These are phyloP conservation scores for Drosophila murphyi DNA, from an alignment of 1,140 invertebrate species.

Conservation along the genomic window DNA sequence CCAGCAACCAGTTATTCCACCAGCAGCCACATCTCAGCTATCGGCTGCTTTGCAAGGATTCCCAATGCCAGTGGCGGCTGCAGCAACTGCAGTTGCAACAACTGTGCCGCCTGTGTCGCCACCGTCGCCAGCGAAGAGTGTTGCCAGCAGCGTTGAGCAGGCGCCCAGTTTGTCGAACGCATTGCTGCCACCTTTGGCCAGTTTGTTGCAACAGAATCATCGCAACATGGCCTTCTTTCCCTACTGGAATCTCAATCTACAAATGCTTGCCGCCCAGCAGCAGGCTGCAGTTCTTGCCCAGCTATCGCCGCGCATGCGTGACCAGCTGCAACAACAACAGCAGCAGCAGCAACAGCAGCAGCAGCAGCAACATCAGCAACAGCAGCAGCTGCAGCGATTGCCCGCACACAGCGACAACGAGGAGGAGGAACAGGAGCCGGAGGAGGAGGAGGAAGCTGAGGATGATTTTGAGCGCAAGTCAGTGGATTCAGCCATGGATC, in stretches of 20 bases:
- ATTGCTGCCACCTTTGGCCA: slow-evolving; percentile 73
- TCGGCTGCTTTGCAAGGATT: slow-evolving; percentile 72
- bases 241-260: slow-evolving; percentile 83
- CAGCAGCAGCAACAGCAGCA: slow-evolving; percentile 54
- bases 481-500: slow-evolving; percentile 79
- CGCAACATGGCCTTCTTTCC: slow-evolving; percentile 83
- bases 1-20: slow-evolving; percentile 11
- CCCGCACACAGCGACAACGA: slow-evolving; percentile 44
- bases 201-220: slow-evolving; percentile 78
- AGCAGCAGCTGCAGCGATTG: slow-evolving; percentile 32
- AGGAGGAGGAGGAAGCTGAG: slow-evolving; percentile 78
- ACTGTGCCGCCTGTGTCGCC: slow-evolving; percentile 37
- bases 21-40: slow-evolving; percentile 56
- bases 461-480: slow-evolving; percentile 79
- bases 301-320: slow-evolving; percentile 72
- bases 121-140: slow-evolving; percentile 68
- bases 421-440: slow-evolving; percentile 73
- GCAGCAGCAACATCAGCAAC: slow-evolving; percentile 33
- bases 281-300: slow-evolving; percentile 79
- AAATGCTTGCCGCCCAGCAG: slow-evolving; percentile 84
- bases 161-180: slow-evolving; percentile 44
- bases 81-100: slow-evolving; percentile 27
- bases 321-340: slow-evolving; percentile 69
- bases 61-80: slow-evolving; percentile 11
- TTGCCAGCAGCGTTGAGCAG: slow-evolving; percentile 56